Conservation (phyloP, 2,113 vertebrate genomes). For the Stigmatopora nigra region DNA sequence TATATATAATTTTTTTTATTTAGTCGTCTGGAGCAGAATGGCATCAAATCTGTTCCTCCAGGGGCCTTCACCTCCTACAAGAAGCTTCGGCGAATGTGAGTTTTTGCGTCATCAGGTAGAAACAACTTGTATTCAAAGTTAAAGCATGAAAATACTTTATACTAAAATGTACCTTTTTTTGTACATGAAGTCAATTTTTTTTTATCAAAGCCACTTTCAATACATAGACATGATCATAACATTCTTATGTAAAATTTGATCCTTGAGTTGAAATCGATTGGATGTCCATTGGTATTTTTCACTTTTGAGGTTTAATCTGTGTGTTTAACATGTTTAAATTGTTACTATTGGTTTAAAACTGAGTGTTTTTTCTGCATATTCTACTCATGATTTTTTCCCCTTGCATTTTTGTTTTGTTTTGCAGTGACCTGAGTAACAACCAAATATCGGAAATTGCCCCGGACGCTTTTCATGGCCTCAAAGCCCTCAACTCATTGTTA, state of each 20-base stretch:
- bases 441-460: constrained; percentile 65
- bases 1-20: constrained; percentile 6
- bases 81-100: constrained; percentile 89
- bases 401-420: constrained; percentile 1
- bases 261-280: too few relatives aligned
- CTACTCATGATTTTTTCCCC: not conserved
- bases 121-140: not conserved
- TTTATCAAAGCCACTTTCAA: not conserved
- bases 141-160: too few relatives aligned
- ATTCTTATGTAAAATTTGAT: too few relatives aligned
- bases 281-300: too few relatives aligned
- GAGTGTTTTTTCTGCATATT: not conserved
- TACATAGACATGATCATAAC: not conserved
- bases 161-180: not conserved
- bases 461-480: constrained; percentile 60
- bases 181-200: not conserved
- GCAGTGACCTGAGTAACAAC: constrained; percentile 65
- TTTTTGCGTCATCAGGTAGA: constrained; percentile 7
- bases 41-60: constrained; percentile 88
- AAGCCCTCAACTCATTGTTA: constrained; percentile 54
- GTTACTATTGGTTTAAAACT: not conserved
- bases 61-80: constrained; percentile 89
- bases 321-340: not conserved
- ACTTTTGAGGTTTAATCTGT: too few relatives aligned
- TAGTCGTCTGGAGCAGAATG: constrained; percentile 86